Evolutionary conservation across 1,140 invertebrate genomes (phyloP).

Genomic region (Drosophila athabasca): DNA sequence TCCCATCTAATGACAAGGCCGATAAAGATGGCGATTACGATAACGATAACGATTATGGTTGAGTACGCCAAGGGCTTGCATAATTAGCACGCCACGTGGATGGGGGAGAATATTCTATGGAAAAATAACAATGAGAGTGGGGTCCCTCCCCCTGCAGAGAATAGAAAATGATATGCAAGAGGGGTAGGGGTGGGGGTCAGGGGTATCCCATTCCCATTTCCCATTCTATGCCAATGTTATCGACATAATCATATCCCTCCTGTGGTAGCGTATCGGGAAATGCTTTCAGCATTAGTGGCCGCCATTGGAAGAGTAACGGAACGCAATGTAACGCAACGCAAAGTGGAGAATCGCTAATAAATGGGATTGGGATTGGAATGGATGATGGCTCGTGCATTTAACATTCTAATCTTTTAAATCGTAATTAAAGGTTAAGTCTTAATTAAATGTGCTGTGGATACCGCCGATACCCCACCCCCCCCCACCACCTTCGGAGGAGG

Average conservation of each 20-base stretch:
- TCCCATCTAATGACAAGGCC: slow-evolving; percentile 21
- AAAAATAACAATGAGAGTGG: slow-evolving; percentile 3
- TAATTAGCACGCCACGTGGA: slow-evolving; percentile 19
- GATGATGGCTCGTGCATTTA: slow-evolving; percentile 52
- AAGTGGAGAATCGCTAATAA: slow-evolving; percentile 26
- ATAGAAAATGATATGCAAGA: slow-evolving; percentile 59
- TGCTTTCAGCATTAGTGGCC: slow-evolving; percentile 38
- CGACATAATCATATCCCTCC: slow-evolving; percentile 59
- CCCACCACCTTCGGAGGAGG: neutral
- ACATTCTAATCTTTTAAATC: slow-evolving; percentile 76
- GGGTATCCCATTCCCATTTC: slow-evolving; percentile 10
- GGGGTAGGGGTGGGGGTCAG: too few relatives aligned
- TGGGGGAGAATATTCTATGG: neutral
- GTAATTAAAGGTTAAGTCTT: slow-evolving; percentile 79
- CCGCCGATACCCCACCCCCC: neutral
- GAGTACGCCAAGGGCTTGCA: slow-evolving; percentile 28
- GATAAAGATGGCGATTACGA: slow-evolving; percentile 37
- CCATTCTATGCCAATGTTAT: slow-evolving; percentile 19
- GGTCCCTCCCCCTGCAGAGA: neutral
- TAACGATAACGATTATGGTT: slow-evolving; percentile 33
- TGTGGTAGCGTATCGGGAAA: slow-evolving; percentile 30
- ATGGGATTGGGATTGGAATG: neutral
- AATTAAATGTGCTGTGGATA: slow-evolving; percentile 64
- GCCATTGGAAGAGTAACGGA: slow-evolving; percentile 17
- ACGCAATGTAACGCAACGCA: slow-evolving; percentile 3